Evolutionary conservation across 1,140 invertebrate species (phyloP), one percentile per base, ranked within the genome.

Genomic region (Sycobia sp.): DNA sequence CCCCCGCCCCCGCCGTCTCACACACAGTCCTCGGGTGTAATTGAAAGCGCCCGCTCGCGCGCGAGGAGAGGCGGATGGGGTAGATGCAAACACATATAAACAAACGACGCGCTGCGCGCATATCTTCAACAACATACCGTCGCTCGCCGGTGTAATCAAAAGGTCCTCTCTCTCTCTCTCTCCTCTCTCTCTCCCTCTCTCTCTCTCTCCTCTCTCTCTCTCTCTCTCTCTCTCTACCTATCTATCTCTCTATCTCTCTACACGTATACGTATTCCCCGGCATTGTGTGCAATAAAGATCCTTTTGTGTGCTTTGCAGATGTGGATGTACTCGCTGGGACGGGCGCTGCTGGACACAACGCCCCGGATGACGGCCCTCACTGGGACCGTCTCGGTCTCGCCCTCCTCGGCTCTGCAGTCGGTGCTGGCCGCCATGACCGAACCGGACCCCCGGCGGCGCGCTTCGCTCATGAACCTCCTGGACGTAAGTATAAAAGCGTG

Each of bases 321-420:
- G 85, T 86, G 84, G 85, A 85, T 87, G 72, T 86, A 82, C 67
- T 84, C 84, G 47, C 71, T 87, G 49, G 85, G 85, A 23, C 77
- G 84, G 55, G 85, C 84, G 27, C 73, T 86, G 71, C 67, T 81
- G 65, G 77, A 78, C 62, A 79, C 79, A 46, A 82, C 80, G 25
- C 77, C 78, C 18, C 77, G 83, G 71, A 75, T 78, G 61, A 84
- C 83, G 8, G 82, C 83, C 2, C 69, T 85, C 51, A 84, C 81
- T 41, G 83, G 82, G 53, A 83, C 84, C 14, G 82, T 82, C 50
- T 83, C 82, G 27, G 78, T 85, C 67, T 84, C 79, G 59, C 79
- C 77, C 43, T 77, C 80, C 29, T 80, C 78, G 7, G 83, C 84
- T 32, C 74, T 86, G 16, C 84, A 84, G 71, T 82, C 82, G 36